Conservation (phyloP, 1,140 invertebrate genomes). For the Pogonognathellus flavescens region DNA sequence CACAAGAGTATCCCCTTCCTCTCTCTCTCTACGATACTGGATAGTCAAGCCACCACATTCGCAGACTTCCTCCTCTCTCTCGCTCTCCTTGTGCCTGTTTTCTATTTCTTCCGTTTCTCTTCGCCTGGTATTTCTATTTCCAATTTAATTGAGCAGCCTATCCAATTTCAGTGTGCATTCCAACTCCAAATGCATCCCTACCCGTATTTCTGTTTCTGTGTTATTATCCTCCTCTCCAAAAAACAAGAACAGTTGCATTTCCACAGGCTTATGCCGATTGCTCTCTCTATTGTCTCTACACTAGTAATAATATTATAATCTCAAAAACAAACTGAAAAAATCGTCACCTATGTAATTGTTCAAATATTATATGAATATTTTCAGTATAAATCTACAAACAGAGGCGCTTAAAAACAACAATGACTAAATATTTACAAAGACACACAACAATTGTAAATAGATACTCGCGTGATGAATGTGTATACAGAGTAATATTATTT, state of each 20-base stretch:
- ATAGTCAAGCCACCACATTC: not conserved
- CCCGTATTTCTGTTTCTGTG: not conserved
- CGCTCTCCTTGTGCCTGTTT: no score
- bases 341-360: no score
- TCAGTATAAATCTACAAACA: no score
- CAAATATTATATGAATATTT: no score
- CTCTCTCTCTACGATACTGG: not conserved
- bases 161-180: not conserved
- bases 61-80: not conserved
- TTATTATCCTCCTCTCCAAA: not conserved
- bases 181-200: constrained; percentile 29
- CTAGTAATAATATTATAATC: no score
- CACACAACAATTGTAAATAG: no score
- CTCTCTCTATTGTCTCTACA: no score
- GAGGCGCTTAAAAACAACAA: no score
- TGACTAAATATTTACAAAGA: no score
- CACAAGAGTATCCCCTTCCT: not conserved
- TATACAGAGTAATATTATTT: no score
- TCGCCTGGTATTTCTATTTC: constrained; percentile 7
- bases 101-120: not conserved
- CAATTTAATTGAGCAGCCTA: constrained; percentile 33
- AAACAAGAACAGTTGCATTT: constrained; percentile 1
- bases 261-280: not conserved
- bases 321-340: no score
- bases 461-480: no score